Base-by-base conservation (phyloP, 1,140 invertebrate genomes). In the Lordiphosa mommai region DNA sequence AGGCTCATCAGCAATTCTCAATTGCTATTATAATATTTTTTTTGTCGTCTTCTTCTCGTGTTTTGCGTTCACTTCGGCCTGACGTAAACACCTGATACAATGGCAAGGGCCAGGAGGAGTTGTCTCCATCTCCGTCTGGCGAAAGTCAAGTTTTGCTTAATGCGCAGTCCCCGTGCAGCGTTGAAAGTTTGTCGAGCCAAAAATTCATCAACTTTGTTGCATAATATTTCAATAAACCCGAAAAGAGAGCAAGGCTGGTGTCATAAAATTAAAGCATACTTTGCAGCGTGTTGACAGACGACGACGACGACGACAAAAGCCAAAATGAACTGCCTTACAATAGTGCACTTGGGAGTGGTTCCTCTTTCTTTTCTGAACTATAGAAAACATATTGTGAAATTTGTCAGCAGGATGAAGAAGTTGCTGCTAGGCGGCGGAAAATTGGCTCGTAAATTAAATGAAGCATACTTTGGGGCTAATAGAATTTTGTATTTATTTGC, bases 1-100 rank as follows among this genome's bases (percentile, higher is more conserved):
- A 59, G 71, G 82, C 82, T 86, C 82, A 86, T 86, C 82, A 86
- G 71, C 72, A 86, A 86, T 86, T 86, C 82, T 86, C 82, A 82
- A 86, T 86, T 86, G 82, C 82, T 76, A 86, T 86, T 86, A 86
- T 86, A 82, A 86, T 86, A 82, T 84, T 80, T 82, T 79, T 76
- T 82, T 56, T 61, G 43, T 61, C 41, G 9, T 17, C 17, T 40
- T 29, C 14, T 34, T 9, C 9, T 14, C 10, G 40, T 23, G 8
- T 7, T 17, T n/a, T 9, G 4, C 12, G 20, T 37, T 27, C 0
- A 17, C 46, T 13, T 4, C 16, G 27, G 36, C 33, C 61, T 56
- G 59, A 47, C 77, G 72, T 69, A 84, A 84, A 84, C 77, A 82
- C 72, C 77, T 84, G 77, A 82, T 77, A 84, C 72, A 84, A 82